Evolutionary conservation across 2,888 invertebrate genomes (phyloP), one percentile per base, ranked within the genome.

Genomic region (Monochamus alternatus): DNA sequence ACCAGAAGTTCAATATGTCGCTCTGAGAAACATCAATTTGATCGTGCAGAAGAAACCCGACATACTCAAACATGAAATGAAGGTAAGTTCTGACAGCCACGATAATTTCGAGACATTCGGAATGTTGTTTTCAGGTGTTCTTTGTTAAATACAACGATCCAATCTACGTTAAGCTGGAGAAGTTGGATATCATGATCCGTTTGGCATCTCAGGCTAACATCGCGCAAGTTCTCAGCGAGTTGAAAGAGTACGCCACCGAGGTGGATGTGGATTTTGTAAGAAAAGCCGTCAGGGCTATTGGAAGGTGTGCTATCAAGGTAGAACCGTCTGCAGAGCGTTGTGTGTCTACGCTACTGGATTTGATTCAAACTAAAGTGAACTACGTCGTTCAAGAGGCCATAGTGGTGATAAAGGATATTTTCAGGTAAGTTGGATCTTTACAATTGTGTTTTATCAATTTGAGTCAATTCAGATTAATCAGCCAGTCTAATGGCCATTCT

Each of bases 131-230:
- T 73, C 85, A 92, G 92, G 94, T 94, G 71, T 99, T 99, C 91
- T 99, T 99, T 89, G 99, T 99, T 52, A 99, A 99, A 87, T 99
- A 99, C 91, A 99, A 99, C 89, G 99, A 99, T 90, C 99, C 99
- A 0, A 99, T 99, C 88, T 99, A 99, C 89, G 99, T 99, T 60
- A 99, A 99, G 88, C 91, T 99, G 78, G 99, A 99, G 89, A 99
- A 99, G 88, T 87, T 99, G 84, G 99, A 99, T 88, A 99, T 99
- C 75, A 99, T 99, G 99, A 99, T 99, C 85, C 94, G 99, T 14
- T 91, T 99, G 82, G 99, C 99, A 14, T 98, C 97, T 62, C 98
- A 99, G 89, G 95, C 96, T 14, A 99, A 99, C 89, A 99, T 99
- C 84, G 97, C 98, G 1, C 99, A 99, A 89, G 98, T 98, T 70